Percentiles rank a stretch among this genome's conserved stretches.
Evolutionary conservation across 30 jellyfish, hydroid and myxozoan species (phyloP).

Genomic region (Morbakka virulenta): DNA sequence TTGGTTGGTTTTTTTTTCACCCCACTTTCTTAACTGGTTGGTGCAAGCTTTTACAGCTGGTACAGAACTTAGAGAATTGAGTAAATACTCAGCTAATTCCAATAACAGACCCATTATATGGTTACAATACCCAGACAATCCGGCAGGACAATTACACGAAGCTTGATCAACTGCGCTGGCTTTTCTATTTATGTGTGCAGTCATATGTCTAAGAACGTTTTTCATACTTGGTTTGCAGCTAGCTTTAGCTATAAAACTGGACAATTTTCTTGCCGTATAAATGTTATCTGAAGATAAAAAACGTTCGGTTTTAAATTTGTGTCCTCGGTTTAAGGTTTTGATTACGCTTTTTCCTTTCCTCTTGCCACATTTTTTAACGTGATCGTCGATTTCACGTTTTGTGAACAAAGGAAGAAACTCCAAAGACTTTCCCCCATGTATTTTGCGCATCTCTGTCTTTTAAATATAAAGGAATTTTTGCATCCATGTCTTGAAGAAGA

Average conservation of each 20-base stretch:
- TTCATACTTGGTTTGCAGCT: slow-evolving; percentile 40
- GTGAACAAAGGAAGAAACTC: slow-evolving; percentile 37
- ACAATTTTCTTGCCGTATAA: not conserved
- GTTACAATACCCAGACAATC: no score
- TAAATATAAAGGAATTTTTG: no score
- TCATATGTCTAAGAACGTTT: not conserved
- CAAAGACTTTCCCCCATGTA: slow-evolving; percentile 47
- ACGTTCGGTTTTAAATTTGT: slow-evolving; percentile 11
- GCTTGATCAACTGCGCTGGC: slow-evolving; percentile 3
- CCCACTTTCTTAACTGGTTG: slow-evolving; percentile 61
- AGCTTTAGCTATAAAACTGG: slow-evolving; percentile 10
- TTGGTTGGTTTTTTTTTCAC: slow-evolving; percentile 20
- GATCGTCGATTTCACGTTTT: slow-evolving; percentile 21
- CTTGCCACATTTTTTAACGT: slow-evolving; percentile 30
- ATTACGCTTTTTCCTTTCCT: slow-evolving; percentile 25
- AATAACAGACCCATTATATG: slow-evolving; percentile 53
- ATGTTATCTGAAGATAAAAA: slow-evolving; percentile 17
- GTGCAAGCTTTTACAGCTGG: slow-evolving; percentile 66
- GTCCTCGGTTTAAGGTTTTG: slow-evolving; percentile 34
- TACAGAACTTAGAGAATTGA: not conserved
- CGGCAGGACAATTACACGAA: slow-evolving; percentile 53
- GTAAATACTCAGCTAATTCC: slow-evolving; percentile 53
- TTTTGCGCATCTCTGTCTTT: no score
- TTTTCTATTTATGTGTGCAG: slow-evolving; percentile 7
- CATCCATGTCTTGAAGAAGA: no score